These are phyloP conservation scores for Habropoda laboriosa DNA, from an alignment of 1,140 invertebrate genomes.

Conservation along the genomic window DNA sequence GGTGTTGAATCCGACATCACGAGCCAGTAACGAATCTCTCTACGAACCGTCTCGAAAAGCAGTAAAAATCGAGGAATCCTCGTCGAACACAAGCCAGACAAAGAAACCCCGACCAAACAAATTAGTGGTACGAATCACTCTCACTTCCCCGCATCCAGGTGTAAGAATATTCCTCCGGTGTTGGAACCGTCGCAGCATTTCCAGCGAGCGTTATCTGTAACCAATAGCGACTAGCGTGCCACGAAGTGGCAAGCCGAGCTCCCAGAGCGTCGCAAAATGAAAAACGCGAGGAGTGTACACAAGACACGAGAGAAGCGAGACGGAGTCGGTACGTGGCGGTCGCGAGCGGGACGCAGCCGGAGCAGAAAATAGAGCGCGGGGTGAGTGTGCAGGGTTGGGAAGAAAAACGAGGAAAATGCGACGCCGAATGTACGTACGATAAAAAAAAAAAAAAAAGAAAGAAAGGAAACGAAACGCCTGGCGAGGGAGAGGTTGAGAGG, in stretches of 20 bases:
- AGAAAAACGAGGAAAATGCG: slow-evolving; percentile 5
- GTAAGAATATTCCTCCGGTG: too few species aligned
- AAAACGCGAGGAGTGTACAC: slow-evolving; percentile 16
- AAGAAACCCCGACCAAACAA: too few species aligned
- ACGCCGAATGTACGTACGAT: slow-evolving; percentile 5
- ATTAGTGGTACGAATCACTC: too few species aligned
- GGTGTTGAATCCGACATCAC: too few species aligned
- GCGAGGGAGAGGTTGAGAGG: too few species aligned
- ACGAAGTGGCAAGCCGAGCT: too few species aligned
- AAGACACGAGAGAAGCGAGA: slow-evolving; percentile 15
- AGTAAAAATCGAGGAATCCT: too few species aligned
- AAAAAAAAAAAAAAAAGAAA: slow-evolving; percentile 1
- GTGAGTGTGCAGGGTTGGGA: not conserved
- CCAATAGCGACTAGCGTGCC: not conserved
- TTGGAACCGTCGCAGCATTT: not conserved
- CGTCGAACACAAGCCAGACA: too few species aligned
- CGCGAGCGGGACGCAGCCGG: not conserved
- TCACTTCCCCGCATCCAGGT: too few species aligned
- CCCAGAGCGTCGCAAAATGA: not conserved
- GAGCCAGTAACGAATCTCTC: too few species aligned
- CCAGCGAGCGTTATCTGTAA: not conserved
- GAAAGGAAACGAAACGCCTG: too few species aligned
- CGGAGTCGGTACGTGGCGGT: not conserved
- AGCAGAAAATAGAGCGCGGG: slow-evolving; percentile 7
- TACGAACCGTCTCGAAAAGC: too few species aligned